Evolutionary conservation across 37 sponge, comb jelly and placozoan species (phyloP), one percentile per base, ranked within the genome.

Genomic region (Chondrilla cf. caribensis): DNA sequence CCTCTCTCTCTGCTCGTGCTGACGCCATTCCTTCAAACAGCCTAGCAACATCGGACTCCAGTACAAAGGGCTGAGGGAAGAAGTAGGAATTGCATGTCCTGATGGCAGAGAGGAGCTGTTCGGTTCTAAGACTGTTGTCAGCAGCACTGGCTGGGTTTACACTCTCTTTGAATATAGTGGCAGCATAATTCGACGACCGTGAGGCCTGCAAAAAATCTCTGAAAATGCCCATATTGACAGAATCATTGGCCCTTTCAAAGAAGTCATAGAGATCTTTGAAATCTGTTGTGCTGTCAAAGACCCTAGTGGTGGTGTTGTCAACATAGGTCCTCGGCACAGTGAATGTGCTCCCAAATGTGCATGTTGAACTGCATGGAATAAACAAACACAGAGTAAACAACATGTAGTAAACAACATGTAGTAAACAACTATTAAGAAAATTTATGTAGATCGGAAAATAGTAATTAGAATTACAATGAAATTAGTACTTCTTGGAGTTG

Each of bases 1-100:
- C 98, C 42, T 95, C 93, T n/a, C 93, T 81, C 82, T 90, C 95
- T 14, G 93, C 83, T 5, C 75, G 51, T 72, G 90, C 90, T 17
- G 91, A 88, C 3, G 94, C 72, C 90, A 97, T 91, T 28, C 98
- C 98, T 26, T 82, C 75, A 57, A 89, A 87, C 77, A 97, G 84
- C 0, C 93, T 85, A 25, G 86, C 91, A 2, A 93, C 82, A 71
- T 91, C 92, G 17, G 89, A 82, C 58, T 87, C 80, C 2, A 41
- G 18, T 8, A 94, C 78, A 36, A 82, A 81, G 0, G 86, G 91
- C 79, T 90, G 93, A 2, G 95, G 92, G 77, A 93, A 89, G 91
- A 93, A 97, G 86, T 83, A 94, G 35, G 91, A 83, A 78, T 97
- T 92, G 88, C 98, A 97, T 2, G 96, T 96, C 41, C 96, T 88